Evolutionary conservation across 2,888 invertebrate genomes (phyloP).

Genomic region (Oxyteleia sp.): DNA sequence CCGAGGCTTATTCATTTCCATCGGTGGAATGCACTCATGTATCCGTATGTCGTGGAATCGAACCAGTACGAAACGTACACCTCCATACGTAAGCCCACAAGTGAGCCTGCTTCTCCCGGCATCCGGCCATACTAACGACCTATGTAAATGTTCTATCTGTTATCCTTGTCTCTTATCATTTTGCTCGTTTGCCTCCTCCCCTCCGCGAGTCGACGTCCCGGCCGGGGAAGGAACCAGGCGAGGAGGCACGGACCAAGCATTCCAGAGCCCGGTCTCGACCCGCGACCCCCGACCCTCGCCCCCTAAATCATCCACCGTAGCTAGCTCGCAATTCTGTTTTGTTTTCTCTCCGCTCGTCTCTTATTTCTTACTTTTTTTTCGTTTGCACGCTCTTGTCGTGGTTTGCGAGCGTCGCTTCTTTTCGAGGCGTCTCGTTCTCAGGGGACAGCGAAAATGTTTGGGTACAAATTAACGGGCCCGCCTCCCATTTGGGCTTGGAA

Average conservation of each 20-base stretch:
- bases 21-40: constrained; percentile 61
- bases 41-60: constrained; percentile 66
- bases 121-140: constrained; percentile 84
- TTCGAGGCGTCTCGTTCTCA: constrained; percentile 14
- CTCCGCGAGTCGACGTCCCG: constrained; percentile 15
- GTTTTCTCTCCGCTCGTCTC: constrained; percentile 79
- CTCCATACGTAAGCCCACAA: constrained; percentile 55
- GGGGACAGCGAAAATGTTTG: constrained; percentile 24
- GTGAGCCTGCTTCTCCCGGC: constrained; percentile 66
- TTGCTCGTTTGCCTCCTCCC: constrained; percentile 77
- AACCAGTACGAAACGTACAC: constrained; percentile 49
- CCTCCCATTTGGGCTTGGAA: background rate
- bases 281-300: constrained; percentile 87
- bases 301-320: constrained; percentile 87
- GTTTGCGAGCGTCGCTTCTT: constrained; percentile 12
- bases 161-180: constrained; percentile 86
- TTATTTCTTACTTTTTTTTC: constrained; percentile 55
- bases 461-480: background rate
- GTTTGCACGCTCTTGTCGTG: constrained; percentile 42
- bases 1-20: constrained; percentile 64
- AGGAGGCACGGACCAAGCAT: constrained; percentile 73
- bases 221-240: constrained; percentile 59
- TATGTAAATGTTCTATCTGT: constrained; percentile 86
- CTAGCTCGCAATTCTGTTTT: constrained; percentile 87
- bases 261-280: constrained; percentile 87